Evolutionary conservation across 2,113 vertebrate species (phyloP).

Genomic region (Guaruba guarouba): DNA sequence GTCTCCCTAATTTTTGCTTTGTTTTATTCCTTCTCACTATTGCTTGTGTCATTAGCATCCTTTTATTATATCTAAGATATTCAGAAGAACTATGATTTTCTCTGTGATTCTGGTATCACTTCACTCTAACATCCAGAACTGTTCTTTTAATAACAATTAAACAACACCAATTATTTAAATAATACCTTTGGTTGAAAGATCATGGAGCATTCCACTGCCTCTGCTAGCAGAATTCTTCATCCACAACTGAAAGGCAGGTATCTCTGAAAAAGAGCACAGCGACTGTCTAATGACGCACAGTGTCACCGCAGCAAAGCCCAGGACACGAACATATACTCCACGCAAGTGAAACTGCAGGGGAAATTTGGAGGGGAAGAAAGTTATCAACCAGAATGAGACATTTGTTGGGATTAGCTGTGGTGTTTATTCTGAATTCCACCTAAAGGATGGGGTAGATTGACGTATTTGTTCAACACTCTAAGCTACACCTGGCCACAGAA

Average conservation of each 20-base stretch:
- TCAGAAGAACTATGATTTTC: neutral
- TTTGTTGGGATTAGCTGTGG: neutral
- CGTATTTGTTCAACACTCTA: neutral
- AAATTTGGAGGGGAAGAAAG: neutral
- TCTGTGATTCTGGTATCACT: neutral
- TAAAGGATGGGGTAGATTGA: neutral
- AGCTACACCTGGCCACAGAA: neutral
- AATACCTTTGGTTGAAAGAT: constrained; percentile 36
- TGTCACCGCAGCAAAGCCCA: neutral
- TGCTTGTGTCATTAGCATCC: neutral
- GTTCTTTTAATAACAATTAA: neutral
- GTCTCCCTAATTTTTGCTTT: neutral
- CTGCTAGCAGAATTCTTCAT: constrained; percentile 24
- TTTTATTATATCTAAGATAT: neutral
- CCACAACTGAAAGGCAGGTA: neutral
- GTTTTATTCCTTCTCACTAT: neutral
- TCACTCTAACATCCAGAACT: neutral
- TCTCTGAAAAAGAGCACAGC: neutral
- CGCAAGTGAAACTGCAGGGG: neutral
- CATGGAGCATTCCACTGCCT: constrained; percentile 1
- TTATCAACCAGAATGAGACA: neutral
- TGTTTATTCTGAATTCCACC: neutral
- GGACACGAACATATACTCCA: neutral
- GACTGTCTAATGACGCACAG: fast-evolving
- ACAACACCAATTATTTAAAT: neutral